Base-by-base conservation (phyloP, 2,113 vertebrate genomes). In the Ranitomeya variabilis region DNA sequence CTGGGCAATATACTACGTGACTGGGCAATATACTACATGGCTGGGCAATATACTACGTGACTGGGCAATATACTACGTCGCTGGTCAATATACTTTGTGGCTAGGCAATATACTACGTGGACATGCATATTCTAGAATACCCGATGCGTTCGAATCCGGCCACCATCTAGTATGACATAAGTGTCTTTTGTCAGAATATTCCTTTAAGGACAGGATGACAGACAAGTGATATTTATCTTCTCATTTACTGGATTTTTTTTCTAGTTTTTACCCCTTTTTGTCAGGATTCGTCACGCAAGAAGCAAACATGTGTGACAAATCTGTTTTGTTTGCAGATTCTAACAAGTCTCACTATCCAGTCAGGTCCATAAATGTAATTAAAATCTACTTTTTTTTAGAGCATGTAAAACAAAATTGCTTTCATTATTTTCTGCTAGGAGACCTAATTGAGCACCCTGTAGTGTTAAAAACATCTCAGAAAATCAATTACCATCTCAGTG, bases 371-470 rank as follows among this genome's bases (percentile, higher is more conserved):
- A 91, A 92, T 92, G 87, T 92, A 93, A 93, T 94, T 94, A 93
- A 94, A 93, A 91, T 92, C 91, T 90, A 93, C 90, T 91, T 92
- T 88, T 92, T 88, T 83, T 90, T 90, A 91, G 91, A 93, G 89
- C 89, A 91, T 87, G 88, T 91, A 90, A 90, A 89, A 93, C 91
- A 92, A 91, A 94, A 92, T 93, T 91, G 83, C 90, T 93, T 93
- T 93, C 93, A 93, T 94, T 93, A 93, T 89, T 90, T 92, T 90
- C 91, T 51, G 62, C 76, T 89, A 45, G 90, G 87, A 86, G 87
- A 86, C 89, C 91, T 94, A 94, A 94, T 94, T 92, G 92, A 90
- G 91, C 91, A 92, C 93, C 90, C 93, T 90, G 90, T 90, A 90
- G 92, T 90, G 93, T 93, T 91, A 90, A 94, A 92, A 93, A 93